Evolutionary conservation across 2,888 invertebrate species (phyloP), one percentile per base, ranked within the genome.

Genomic region (Lumbricus terrestris): DNA sequence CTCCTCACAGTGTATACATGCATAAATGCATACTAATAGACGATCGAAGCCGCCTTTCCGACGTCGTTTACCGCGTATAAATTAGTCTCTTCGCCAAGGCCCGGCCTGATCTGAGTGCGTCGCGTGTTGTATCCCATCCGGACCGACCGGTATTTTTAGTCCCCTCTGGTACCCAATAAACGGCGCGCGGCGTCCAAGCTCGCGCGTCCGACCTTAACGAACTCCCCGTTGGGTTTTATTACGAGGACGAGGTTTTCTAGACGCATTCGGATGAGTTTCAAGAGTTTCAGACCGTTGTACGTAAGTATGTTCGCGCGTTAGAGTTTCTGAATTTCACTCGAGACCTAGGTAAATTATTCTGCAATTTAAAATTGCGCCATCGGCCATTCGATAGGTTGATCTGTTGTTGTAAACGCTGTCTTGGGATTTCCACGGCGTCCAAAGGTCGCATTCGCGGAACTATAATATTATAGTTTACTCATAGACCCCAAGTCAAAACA

Each of bases 31-130:
- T 85, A 85, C 85, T 85, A 85, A 85, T 85, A 15, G 37, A 6
- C 85, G 85, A 34, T 37, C 35, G 35, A 35, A 37, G 35, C 85
- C 35, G 35, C 85, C 35, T 37, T 37, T 34, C 85, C 85, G 85
- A 34, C 85, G 85, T 85, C 85, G 85, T 85, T 85, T 85, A 37
- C 85, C 37, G 85, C 37, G 85, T 85, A 85, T 85, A 85, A 85
- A 85, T 85, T 85, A 85, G 69, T 69, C 69, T n/a, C n/a, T 69
- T 69, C n/a, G 69, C 69, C 69, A 69, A 29, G 69, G 69, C 69
- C 8, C 69, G n/a, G 69, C 69, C 69, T 69, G n/a, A 69, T n/a
- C 85, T 85, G 85, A 35, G 35, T 85, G 85, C 37, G 85, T 34
- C 85, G 85, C 35, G 85, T 85, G 85, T 85, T 35, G 85, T 85